These are phyloP conservation scores for Rhagium mordax DNA, from an alignment of 2,888 invertebrate species.

Conservation along the genomic window DNA sequence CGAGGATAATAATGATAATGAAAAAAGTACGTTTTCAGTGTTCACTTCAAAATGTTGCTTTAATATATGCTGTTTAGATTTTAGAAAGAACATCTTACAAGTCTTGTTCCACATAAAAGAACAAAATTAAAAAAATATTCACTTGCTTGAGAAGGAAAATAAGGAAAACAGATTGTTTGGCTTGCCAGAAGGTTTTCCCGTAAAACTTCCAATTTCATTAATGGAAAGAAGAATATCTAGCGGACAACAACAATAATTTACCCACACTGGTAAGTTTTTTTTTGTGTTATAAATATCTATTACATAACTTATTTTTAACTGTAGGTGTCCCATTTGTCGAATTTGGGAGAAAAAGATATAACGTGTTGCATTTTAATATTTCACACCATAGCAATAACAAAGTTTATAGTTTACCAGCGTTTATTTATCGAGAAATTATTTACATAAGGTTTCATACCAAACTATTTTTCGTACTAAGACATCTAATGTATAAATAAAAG, in stretches of 20 bases:
- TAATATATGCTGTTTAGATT: not conserved
- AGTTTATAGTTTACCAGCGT: no score
- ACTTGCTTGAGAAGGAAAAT: not conserved
- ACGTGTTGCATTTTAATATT: no score
- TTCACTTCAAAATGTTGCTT: not conserved
- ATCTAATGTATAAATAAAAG: no score
- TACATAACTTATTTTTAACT: not conserved
- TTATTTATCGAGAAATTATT: no score
- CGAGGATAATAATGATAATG: not conserved
- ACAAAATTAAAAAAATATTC: constrained; percentile 9
- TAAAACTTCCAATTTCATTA: not conserved
- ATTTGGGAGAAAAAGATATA: not conserved
- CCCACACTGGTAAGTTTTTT: not conserved
- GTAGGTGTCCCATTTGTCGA: not conserved
- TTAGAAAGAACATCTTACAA: not conserved
- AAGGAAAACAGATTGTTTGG: constrained; percentile 3
- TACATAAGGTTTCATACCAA: no score
- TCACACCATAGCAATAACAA: no score
- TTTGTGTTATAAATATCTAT: not conserved
- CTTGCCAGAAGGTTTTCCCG: constrained; percentile 6
- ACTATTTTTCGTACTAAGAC: no score
- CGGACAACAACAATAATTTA: not conserved
- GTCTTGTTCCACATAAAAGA: not conserved
- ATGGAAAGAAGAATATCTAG: not conserved
- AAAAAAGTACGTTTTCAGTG: not conserved